Evolutionary conservation across 2,113 vertebrate species (phyloP).

Genomic region (Myotis davidii): DNA sequence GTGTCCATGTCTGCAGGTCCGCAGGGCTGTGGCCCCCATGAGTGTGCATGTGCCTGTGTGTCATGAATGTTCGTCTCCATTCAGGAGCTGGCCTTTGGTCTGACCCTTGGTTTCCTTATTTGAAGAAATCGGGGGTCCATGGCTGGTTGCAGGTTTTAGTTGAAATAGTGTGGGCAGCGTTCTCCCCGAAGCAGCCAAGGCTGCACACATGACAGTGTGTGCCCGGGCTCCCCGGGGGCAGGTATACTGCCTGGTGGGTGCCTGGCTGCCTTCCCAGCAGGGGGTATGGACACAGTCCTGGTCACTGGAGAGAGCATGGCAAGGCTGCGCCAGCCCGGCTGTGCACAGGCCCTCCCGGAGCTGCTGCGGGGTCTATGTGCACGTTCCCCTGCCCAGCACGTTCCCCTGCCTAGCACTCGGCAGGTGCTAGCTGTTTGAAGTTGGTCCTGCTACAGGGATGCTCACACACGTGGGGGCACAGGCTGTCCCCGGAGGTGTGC

Average conservation of each 20-base stretch:
- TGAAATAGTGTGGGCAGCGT: conserved; percentile 55
- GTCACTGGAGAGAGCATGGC: neutral
- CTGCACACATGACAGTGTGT: conserved; percentile 65
- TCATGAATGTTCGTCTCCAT: neutral
- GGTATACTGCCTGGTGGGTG: conserved; percentile 72
- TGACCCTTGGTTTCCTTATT: neutral
- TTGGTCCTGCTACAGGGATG: neutral
- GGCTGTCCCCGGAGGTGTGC: neutral
- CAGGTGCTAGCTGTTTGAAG: neutral
- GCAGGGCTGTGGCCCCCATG: neutral
- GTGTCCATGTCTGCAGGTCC: neutral
- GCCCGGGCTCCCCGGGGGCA: conserved; percentile 73
- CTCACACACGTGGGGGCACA: rapidly evolving
- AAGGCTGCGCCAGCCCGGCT: neutral
- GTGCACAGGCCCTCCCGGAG: neutral
- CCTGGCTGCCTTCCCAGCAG: neutral
- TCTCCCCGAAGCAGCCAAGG: conserved; percentile 64
- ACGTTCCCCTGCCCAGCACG: neutral
- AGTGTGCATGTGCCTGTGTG: neutral
- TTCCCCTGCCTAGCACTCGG: neutral
- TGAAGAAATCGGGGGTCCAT: neutral
- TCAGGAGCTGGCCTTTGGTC: neutral
- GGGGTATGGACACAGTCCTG: neutral
- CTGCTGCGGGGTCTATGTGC: neutral
- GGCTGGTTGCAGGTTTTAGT: neutral